phyloP scores from a whole-genome alignment of 35 echinoderm and acorn worm species.

The Anneissia japonica region DNA sequence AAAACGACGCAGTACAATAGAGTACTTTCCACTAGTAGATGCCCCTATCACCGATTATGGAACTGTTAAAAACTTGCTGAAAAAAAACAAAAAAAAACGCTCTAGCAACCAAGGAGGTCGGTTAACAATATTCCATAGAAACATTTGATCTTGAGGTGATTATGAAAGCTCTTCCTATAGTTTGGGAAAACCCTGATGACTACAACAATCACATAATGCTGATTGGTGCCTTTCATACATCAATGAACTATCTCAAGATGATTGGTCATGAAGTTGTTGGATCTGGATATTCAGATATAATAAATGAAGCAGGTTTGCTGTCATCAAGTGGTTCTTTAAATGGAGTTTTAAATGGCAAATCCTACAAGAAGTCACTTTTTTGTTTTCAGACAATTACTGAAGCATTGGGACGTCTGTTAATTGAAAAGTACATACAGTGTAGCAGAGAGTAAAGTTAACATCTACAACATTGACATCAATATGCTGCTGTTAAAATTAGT shows the following conservation, averaged over 20 bases:
- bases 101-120: constrained; percentile 59
- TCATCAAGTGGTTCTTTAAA: background rate
- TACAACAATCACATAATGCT: constrained; percentile 49
- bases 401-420: background rate
- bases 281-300: constrained; percentile 25
- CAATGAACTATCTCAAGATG: constrained; percentile 57
- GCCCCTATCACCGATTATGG: constrained; percentile 58
- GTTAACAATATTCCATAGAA: constrained; percentile 58
- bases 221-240: constrained; percentile 52
- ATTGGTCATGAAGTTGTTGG: constrained; percentile 54
- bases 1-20: no score
- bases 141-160: constrained; percentile 65
- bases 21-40: no score
- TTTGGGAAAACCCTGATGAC: constrained; percentile 31
- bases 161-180: constrained; percentile 67
- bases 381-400: background rate
- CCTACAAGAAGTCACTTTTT: background rate
- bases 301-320: background rate
- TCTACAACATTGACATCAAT: background rate
- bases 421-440: background rate
- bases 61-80: constrained; percentile 39
- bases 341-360: background rate
- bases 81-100: constrained; percentile 10
- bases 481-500: no score
- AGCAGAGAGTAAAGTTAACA: background rate